phyloP scores from a whole-genome alignment of 2,797 vertebrate genomes.

The Aselliscus stoliczkanus region DNA sequence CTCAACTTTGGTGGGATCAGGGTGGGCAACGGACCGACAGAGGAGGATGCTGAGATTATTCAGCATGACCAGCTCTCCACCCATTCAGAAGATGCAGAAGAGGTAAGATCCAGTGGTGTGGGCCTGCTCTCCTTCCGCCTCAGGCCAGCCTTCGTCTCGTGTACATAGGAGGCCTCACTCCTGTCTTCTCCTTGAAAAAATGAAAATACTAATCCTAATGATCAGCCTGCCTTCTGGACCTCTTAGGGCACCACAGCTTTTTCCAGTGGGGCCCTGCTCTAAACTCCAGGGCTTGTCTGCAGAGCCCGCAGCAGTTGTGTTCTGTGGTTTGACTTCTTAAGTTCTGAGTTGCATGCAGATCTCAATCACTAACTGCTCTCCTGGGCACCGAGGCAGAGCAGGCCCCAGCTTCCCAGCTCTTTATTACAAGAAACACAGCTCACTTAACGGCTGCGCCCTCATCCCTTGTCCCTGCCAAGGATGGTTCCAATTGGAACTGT shows the following conservation, averaged over 20 bases:
- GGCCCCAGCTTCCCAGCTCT: not conserved
- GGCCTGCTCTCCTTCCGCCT: conserved; percentile 44
- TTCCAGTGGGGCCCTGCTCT: not conserved
- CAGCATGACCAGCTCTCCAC: conserved; percentile 97
- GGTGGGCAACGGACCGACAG: conserved; percentile 96
- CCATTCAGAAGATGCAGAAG: conserved; percentile 92
- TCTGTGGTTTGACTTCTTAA: not conserved
- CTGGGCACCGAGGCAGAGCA: not conserved
- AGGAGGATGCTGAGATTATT: conserved; percentile 98
- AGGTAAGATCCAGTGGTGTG: conserved; percentile 86
- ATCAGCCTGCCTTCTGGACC: not conserved
- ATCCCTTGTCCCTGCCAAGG: not conserved
- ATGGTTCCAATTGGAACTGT: not conserved
- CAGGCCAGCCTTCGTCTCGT: not conserved
- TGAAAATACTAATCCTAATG: not conserved
- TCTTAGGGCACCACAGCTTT: not conserved
- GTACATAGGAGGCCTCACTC: not conserved
- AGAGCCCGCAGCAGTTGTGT: not conserved
- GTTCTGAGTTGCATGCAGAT: not conserved
- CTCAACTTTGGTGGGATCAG: conserved; percentile 96
- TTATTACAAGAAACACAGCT: not conserved
- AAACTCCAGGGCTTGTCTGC: not conserved
- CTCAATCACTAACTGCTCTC: not conserved
- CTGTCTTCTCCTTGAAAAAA: conserved; percentile 22
- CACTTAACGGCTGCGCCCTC: not conserved